A percentile compares a stretch with the other conserved stretches of the same genome.
These are phyloP conservation scores for Caenorhabditis doughertyi DNA, from an alignment of 2,888 invertebrate genomes.

Conservation along the genomic window DNA sequence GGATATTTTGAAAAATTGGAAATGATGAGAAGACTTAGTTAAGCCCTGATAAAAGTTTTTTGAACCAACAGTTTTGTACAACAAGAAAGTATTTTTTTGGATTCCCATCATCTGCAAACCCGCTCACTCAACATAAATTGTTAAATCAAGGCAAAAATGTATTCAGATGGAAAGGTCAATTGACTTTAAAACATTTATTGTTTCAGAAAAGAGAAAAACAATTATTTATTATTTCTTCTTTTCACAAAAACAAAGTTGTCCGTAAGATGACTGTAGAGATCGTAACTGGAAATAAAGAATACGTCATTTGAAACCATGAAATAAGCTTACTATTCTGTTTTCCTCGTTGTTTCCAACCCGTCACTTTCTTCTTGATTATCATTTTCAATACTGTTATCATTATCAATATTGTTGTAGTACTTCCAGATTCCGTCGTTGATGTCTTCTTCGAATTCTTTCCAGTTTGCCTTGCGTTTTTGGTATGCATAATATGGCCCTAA, in stretches of 20 bases:
- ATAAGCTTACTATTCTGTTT: neutral
- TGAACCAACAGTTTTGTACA: no score
- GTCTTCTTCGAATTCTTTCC: conserved; percentile 1
- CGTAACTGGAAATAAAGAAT: conserved; percentile 3
- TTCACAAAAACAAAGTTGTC: conserved; percentile 16
- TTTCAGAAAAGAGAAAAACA: no score
- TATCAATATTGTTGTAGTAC: neutral
- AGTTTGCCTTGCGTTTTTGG: neutral
- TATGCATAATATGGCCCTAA: conserved; percentile 9
- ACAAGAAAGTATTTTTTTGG: no score
- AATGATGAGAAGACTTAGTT: no score
- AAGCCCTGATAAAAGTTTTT: no score
- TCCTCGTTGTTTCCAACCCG: neutral
- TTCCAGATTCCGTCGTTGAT: neutral
- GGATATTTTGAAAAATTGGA: no score
- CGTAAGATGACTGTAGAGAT: conserved; percentile 5
- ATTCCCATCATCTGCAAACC: no score
- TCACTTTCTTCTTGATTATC: neutral
- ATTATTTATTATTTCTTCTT: neutral
- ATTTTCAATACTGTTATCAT: neutral
- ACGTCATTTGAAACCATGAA: neutral
- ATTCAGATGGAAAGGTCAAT: no score
- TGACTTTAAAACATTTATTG: no score
- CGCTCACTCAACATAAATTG: no score
- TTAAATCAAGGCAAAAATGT: no score